These are phyloP conservation scores for Vombatus ursinus DNA, from an alignment of 2,113 vertebrate species.

Conservation along the genomic window DNA sequence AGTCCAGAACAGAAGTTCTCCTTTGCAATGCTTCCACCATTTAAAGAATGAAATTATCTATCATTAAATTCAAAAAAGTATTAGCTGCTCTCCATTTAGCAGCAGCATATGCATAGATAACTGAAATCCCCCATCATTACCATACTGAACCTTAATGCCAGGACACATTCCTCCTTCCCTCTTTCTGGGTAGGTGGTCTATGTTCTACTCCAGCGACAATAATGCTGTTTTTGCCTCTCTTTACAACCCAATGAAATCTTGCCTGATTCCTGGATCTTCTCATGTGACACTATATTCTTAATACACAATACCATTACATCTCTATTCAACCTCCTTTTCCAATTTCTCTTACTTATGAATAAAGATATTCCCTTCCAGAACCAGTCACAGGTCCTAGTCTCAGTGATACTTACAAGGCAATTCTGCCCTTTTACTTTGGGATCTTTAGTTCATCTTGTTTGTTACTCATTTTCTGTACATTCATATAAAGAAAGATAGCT, in stretches of 20 bases:
- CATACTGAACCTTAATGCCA: background rate
- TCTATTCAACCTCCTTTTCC: background rate
- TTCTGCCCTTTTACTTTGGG: background rate
- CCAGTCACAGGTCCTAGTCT: background rate
- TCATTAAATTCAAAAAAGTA: background rate
- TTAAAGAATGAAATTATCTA: background rate
- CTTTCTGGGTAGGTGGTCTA: background rate
- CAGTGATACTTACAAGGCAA: background rate
- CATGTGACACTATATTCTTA: background rate
- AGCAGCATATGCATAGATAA: background rate
- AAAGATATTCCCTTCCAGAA: background rate
- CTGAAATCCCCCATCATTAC: background rate
- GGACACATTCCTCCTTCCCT: background rate
- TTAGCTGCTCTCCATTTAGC: background rate
- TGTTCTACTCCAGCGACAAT: background rate
- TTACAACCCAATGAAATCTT: background rate
- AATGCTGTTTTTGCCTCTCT: background rate
- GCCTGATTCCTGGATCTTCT: background rate
- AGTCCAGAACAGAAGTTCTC: background rate
- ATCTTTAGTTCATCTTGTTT: background rate
- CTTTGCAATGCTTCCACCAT: background rate
- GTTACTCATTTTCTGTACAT: background rate
- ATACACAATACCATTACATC: background rate
- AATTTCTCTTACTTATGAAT: background rate
- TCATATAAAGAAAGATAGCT: background rate